Evolutionary conservation across 2,888 invertebrate species (phyloP), one percentile per base, ranked within the genome.

Genomic region (Heliconius erato): DNA sequence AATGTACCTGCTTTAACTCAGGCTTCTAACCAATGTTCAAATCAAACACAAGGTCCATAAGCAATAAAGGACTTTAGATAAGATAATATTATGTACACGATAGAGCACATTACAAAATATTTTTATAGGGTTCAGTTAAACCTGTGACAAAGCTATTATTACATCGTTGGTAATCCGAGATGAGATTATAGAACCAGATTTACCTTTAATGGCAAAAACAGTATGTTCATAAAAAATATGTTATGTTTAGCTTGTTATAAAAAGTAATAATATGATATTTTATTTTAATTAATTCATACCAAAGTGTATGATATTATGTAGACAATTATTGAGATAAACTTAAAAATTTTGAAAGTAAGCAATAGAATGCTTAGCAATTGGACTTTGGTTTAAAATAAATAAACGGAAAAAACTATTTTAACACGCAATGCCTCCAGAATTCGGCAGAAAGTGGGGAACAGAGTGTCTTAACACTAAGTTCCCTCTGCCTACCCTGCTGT

Each of bases 111-210:
- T 76, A 35, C 40, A 26, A 76, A 76, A 76, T 35, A 63, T 76
- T 76, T 76, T 76, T 63, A 63, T 76, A 63, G 40, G 16, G 59
- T 63, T 63, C 26, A 76, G 63, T 26, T 35, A 76, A 76, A 26
- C 26, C 59, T 63, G 63, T 76, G 14, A 76, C n/a, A 63, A 59
- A 76, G 59, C 40, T 35, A 76, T 76, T 76, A 63, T 63, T 63
- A 35, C 16, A 7, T 59, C 26, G 63, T 35, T 63, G 59, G 23
- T 76, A 76, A 59, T 59, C 54, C 63, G 63, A 76, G 59, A 63
- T 6, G 35, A 59, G 63, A 63, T 76, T 76, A 63, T 63, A 63
- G 59, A 63, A 63, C 16, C 32, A 35, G 59, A 63, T 63, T 63
- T 76, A 26, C 16, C 12, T 76, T 23, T 14, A 59, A 74, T 23